Percentiles rank a stretch among this genome's conserved stretches.
These are phyloP conservation scores for Neria commutata DNA, from an alignment of 2,888 invertebrate species.

Conservation along the genomic window DNA sequence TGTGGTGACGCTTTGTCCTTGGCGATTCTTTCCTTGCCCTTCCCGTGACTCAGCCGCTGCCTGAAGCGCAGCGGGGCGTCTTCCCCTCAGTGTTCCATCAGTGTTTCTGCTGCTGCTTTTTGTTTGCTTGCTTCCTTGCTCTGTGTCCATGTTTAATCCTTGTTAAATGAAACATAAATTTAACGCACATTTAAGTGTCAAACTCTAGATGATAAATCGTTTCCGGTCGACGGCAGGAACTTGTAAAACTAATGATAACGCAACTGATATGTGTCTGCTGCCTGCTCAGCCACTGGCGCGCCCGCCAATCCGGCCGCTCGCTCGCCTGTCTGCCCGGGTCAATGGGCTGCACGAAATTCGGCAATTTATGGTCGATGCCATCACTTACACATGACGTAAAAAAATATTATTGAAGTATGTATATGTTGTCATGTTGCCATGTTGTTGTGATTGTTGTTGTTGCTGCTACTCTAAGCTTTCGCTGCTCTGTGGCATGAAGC, in stretches of 20 bases:
- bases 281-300: background rate
- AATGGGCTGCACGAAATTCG: too few relatives aligned
- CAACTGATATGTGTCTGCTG: background rate
- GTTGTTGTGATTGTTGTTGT: too few relatives aligned
- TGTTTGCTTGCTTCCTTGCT: constrained; percentile 4
- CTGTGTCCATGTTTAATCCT: constrained; percentile 22
- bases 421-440: background rate
- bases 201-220: constrained; percentile 44
- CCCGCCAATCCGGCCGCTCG: too few relatives aligned
- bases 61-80: too few relatives aligned
- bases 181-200: constrained; percentile 36
- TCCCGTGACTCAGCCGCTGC: background rate
- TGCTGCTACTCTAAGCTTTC: too few relatives aligned
- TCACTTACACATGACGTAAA: too few relatives aligned
- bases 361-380: too few relatives aligned
- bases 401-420: background rate
- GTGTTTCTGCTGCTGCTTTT: background rate
- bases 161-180: constrained; percentile 40
- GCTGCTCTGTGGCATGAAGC: too few relatives aligned
- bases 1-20: background rate
- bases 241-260: constrained; percentile 42
- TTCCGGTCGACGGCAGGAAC: constrained; percentile 29
- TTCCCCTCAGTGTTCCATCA: too few relatives aligned
- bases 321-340: too few relatives aligned
- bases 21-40: too few relatives aligned